A percentile compares a stretch with the other conserved stretches of the same genome.
Conservation (phyloP, 1,140 invertebrate genomes). For the Thalassaphorura encarpata region DNA sequence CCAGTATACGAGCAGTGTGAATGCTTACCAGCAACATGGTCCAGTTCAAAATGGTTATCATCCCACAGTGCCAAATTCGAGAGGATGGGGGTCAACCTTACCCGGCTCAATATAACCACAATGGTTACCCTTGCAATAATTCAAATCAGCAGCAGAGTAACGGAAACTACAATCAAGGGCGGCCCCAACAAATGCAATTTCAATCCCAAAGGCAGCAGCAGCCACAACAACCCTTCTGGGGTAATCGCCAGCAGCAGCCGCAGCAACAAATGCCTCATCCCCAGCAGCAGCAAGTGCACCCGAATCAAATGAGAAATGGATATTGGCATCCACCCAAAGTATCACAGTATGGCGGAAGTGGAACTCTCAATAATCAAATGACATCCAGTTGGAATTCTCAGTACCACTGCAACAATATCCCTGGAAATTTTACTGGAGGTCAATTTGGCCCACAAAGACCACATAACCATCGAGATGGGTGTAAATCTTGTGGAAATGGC, state of each 20-base stretch:
- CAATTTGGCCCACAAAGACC: not conserved
- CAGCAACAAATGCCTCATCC: constrained; percentile 1
- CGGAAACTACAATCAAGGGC: not conserved
- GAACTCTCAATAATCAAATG: not conserved
- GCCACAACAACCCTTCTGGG: constrained; percentile 4
- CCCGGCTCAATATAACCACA: not conserved
- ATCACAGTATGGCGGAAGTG: not conserved
- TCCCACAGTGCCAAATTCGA: not conserved
- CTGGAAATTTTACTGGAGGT: not conserved
- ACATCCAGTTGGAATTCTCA: not conserved
- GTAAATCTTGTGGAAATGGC: too few species aligned
- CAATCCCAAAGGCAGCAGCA: constrained; percentile 5
- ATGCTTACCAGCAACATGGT: too few species aligned
- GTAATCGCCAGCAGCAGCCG: constrained; percentile 1
- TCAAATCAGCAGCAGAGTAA: not conserved
- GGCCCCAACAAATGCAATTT: not conserved
- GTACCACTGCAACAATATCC: not conserved
- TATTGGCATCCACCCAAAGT: not conserved
- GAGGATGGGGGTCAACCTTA: not conserved
- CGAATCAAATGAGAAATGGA: constrained; percentile 2
- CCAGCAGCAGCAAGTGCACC: constrained; percentile 12
- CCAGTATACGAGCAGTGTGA: too few species aligned
- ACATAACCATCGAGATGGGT: constrained; percentile 4
- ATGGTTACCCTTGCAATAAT: not conserved
- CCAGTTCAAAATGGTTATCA: not conserved